These are phyloP conservation scores for Brachycybe producta DNA, from an alignment of 2,888 invertebrate species.

Conservation along the genomic window DNA sequence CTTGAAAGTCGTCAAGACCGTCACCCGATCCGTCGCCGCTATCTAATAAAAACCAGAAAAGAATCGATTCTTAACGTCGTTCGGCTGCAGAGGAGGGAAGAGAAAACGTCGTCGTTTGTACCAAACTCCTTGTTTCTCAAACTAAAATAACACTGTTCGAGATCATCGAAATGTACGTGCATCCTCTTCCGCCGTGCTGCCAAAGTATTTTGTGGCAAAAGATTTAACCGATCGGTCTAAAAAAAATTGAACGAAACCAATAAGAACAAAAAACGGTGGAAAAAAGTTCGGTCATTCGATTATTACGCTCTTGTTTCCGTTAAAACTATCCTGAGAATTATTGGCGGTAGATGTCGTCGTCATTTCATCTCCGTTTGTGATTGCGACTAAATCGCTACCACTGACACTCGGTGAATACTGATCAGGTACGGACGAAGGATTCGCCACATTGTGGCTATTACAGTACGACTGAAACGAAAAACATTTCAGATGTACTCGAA, in stretches of 20 bases:
- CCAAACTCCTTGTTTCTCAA: slow-evolving; percentile 14
- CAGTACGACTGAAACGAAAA: not conserved
- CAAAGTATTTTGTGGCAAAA: slow-evolving; percentile 38
- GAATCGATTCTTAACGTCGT: not conserved
- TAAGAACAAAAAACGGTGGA: not conserved
- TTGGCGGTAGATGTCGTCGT: slow-evolving; percentile 7
- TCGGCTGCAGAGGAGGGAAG: not conserved
- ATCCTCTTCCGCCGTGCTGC: slow-evolving; percentile 58
- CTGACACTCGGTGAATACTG: too few relatives aligned
- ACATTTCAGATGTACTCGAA: too few relatives aligned
- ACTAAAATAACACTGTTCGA: slow-evolving; percentile 73
- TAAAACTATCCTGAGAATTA: slow-evolving; percentile 31
- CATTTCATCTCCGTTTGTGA: too few relatives aligned
- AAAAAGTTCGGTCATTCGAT: too few relatives aligned
- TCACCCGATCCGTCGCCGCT: slow-evolving; percentile 7
- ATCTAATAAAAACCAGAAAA: not conserved
- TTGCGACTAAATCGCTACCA: too few relatives aligned
- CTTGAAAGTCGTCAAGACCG: slow-evolving; percentile 50
- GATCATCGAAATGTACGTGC: slow-evolving; percentile 76
- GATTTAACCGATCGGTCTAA: slow-evolving; percentile 29
- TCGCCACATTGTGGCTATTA: not conserved
- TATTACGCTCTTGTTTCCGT: slow-evolving; percentile 32
- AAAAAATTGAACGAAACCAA: too few relatives aligned
- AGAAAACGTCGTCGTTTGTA: not conserved
- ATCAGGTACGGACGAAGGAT: not conserved